These are phyloP conservation scores for Apamea epomidion DNA, from an alignment of 2,888 invertebrate species.

Conservation along the genomic window DNA sequence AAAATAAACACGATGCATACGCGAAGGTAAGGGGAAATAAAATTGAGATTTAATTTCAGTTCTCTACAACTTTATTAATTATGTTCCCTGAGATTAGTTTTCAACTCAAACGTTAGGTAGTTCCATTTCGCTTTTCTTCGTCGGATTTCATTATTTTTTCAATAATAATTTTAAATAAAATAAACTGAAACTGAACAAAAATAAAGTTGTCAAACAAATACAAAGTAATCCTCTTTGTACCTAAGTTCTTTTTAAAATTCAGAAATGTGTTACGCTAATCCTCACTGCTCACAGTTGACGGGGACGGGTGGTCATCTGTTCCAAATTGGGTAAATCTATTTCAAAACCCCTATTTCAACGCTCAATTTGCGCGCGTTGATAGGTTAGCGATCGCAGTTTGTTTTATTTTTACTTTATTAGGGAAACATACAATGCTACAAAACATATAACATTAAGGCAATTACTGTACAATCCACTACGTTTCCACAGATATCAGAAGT, in stretches of 20 bases:
- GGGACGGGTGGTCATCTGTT: not conserved
- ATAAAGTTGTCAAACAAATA: not conserved
- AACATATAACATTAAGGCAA: not conserved
- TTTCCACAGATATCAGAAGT: not conserved
- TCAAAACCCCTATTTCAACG: not conserved
- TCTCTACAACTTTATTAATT: conserved; percentile 13
- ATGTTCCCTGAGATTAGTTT: conserved; percentile 13
- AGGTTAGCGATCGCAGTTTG: not conserved
- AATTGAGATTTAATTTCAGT: conserved; percentile 2
- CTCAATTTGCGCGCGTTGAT: not conserved
- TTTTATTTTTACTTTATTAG: not conserved
- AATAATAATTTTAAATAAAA: not conserved
- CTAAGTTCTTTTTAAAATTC: not conserved
- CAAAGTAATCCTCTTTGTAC: not conserved
- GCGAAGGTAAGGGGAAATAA: not conserved
- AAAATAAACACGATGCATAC: not conserved
- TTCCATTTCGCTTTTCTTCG: not conserved
- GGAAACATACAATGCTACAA: not conserved
- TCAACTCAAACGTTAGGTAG: conserved; percentile 5
- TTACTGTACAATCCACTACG: not conserved
- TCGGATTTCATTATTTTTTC: conserved; percentile 1
- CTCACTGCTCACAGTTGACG: conserved; percentile 5
- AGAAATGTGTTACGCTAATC: conserved; percentile 16
- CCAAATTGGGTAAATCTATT: conserved; percentile 3
- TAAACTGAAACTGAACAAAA: conserved; percentile 1